Evolutionary conservation across 2,113 vertebrate genomes (phyloP), one percentile per base, ranked within the genome.

Genomic region (Callionymus lyra): DNA sequence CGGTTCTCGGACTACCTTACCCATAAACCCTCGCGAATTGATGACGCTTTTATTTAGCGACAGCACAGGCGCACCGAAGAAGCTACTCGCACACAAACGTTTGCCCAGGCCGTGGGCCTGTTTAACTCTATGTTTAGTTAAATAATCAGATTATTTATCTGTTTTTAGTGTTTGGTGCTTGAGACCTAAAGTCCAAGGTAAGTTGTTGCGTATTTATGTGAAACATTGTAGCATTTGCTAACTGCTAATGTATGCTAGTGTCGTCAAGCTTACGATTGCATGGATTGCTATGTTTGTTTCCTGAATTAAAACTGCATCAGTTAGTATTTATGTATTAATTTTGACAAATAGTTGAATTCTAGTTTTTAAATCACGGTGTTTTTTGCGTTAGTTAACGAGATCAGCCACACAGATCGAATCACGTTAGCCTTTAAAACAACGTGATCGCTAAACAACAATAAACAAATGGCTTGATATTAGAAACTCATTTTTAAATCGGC

Each of bases 1-100:
- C 18, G n/a, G 32, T 15, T 8, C 21, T 10, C 12, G 12, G 34
- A 70, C 71, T 13, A 6, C 17, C 57, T 63, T 66, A 68, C 72
- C 75, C 80, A 74, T 16, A 54, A 63, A 8, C 4, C 74, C 11
- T 2, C 62, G 51, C 44, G 31, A 12, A 8, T 2, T 2, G 0
- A 1, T 13, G 2, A 52, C 70, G 84, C 58, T 56, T 61, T 61
- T 59, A 74, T 6, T 14, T 16, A 41, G 82, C 83, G 82, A 77
- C 83, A 2, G 14, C 17, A 0, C 0, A 1, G 35, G 2, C 2
- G 0, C 4, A 5, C 13, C 14, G 2, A 1, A 8, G 1, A 2
- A 6, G 2, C 9, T 12, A 2, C 2, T 2, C 6, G 19, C 12
- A 9, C 45, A 35, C n/a, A 35, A 35, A 8, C 34, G 6, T 12